Conservation (phyloP, 2,888 invertebrate genomes). For the Cryptophagus acutangulus region DNA sequence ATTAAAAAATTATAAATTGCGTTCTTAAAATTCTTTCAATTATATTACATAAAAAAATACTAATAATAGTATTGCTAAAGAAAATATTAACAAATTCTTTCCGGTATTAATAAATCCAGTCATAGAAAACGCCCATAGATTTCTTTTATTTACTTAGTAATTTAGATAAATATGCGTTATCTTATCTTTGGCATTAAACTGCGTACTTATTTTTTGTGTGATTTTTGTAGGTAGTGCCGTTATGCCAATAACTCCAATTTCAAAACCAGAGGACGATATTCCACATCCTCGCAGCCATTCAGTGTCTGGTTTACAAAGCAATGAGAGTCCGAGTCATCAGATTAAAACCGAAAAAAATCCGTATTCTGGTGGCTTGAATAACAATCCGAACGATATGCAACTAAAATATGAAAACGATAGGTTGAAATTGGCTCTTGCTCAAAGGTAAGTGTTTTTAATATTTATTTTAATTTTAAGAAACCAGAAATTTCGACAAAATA, state of each 20-base stretch:
- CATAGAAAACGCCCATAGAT: no score
- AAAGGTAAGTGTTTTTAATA: constrained; percentile 82
- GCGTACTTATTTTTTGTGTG: no score
- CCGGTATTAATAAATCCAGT: no score
- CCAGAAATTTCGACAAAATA: constrained; percentile 2
- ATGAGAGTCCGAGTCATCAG: constrained; percentile 65
- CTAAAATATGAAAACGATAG: constrained; percentile 96
- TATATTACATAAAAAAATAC: no score
- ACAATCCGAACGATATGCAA: constrained; percentile 69
- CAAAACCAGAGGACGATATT: constrained; percentile 43
- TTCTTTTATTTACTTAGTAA: no score
- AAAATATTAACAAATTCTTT: no score
- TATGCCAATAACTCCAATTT: constrained; percentile 40
- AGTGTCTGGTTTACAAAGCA: constrained; percentile 54
- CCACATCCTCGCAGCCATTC: constrained; percentile 62
- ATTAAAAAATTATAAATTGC: no score
- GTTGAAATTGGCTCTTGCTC: constrained; percentile 88
- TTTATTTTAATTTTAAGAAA: constrained; percentile 3
- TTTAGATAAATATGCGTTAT: no score
- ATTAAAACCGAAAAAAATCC: constrained; percentile 42
- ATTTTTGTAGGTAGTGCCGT: constrained; percentile 32
- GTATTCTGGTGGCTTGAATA: constrained; percentile 23
- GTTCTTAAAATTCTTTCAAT: no score
- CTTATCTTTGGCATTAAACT: no score
- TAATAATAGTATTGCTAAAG: no score